Base-by-base conservation (phyloP, 2,888 invertebrate genomes). In the Drosophila lacicola region DNA sequence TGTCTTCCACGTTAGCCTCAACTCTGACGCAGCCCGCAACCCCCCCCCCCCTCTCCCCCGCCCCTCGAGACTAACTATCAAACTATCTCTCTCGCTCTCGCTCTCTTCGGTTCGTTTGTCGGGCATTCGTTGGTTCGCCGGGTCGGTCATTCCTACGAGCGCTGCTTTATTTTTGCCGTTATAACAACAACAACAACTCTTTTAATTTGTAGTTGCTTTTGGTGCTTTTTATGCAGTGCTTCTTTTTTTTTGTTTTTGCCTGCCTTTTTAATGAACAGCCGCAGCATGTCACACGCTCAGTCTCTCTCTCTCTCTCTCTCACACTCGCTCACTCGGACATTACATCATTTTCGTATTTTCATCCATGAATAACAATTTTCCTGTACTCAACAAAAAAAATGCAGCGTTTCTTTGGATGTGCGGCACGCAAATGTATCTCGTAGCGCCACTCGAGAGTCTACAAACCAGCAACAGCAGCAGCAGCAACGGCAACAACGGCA, bases 261-360 rank as follows among this genome's bases (percentile, higher is more conserved):
- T 68, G 61, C 53, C 64, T 85, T 86, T 81, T 86, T 80, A 81
- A 84, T 87, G 82, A 87, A 84, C 82, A 68, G 51, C 65, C 42
- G 33, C 42, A 47, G 51, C 49, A 51, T 39, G 17, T 53, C 9
- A 21, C 25, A 37, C 34, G 33, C 8, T 56, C 36, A 5, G 19
- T 47, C 51, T 50, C 57, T 33, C 42, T 42, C 47, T 62, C 58
- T 33, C 37, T 36, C 51, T 17, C 17, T 6, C 36, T 17, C 60
- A 36, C 21, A 36, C 21, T 47, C n/a, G 61, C 49, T 49, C 19
- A 44, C 17, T 37, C 17, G 33, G 39, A 63, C 81, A 88, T 82
- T 82, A 88, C 82, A 82, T 82, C 83, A 82, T 88, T 84, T 82
- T 70, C 45, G 83, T 88, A 80, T 88, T 88, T 82, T 85, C 88